Conservation (phyloP, 2,113 vertebrate genomes). For the Heptranchias perlo region DNA sequence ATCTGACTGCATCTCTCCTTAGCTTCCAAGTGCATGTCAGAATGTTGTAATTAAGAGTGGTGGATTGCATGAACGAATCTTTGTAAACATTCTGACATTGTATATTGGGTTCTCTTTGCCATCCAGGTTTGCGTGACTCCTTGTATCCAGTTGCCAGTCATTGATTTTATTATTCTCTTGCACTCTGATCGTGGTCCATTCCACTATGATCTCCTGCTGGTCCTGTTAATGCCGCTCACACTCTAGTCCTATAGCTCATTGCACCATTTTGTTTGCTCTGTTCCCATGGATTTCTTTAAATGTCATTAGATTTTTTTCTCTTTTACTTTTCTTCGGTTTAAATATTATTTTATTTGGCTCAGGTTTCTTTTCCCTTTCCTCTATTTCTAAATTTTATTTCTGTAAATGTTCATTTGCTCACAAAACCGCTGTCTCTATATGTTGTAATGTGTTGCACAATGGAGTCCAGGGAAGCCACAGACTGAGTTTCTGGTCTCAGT, state of each 20-base stretch:
- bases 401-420: neutral
- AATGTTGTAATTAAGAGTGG: neutral
- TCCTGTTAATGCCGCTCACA: neutral
- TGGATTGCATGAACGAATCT: neutral
- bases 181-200: neutral
- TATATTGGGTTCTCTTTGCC: neutral
- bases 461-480: neutral
- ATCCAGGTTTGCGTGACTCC: neutral
- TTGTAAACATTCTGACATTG: neutral
- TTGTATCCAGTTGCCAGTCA: neutral
- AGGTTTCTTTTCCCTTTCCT: neutral
- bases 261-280: neutral
- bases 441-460: neutral
- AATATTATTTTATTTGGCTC: slow-evolving; percentile 24
- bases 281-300: neutral
- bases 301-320: neutral
- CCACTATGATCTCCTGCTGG: neutral
- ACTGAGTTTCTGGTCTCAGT: neutral
- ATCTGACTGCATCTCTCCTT: neutral
- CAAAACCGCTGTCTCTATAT: neutral
- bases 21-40: neutral
- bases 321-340: neutral
- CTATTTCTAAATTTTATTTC: neutral
- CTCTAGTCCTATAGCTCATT: too few species aligned
- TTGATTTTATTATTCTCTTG: neutral